phyloP scores from a whole-genome alignment of 1,140 invertebrate genomes.

The Aphelenchoides besseyi region DNA sequence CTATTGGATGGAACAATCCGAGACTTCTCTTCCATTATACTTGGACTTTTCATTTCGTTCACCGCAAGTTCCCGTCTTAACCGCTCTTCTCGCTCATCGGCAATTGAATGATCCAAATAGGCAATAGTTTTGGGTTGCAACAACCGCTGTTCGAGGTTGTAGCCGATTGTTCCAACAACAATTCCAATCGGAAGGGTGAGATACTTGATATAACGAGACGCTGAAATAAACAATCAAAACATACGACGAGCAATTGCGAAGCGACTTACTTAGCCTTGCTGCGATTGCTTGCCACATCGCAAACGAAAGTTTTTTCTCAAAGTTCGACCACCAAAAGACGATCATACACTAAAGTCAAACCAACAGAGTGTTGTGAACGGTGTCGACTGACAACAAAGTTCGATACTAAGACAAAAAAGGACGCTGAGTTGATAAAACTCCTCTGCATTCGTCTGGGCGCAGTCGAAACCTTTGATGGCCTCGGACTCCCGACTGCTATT shows the following conservation, averaged over 20 bases:
- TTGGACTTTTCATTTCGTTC: not conserved
- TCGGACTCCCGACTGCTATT: no score
- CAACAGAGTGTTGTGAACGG: no score
- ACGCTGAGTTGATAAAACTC: no score
- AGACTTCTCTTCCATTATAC: not conserved
- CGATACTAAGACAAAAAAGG: no score
- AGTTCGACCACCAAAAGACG: no score
- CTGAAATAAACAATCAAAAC: slow-evolving; percentile 7
- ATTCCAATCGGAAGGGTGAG: slow-evolving; percentile 12
- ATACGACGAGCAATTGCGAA: not conserved
- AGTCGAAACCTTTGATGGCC: no score
- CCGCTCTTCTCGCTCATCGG: not conserved
- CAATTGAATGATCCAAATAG: slow-evolving; percentile 17
- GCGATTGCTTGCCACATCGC: not conserved
- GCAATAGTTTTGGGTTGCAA: not conserved
- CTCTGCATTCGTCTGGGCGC: no score
- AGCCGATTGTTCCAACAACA: slow-evolving; percentile 19
- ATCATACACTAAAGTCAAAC: no score
- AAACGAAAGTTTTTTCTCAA: no score
- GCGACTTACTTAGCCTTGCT: not conserved
- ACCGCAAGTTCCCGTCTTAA: not conserved
- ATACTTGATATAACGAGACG: not conserved
- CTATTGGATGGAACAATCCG: not conserved
- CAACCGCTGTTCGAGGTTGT: not conserved
- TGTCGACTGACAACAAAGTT: no score